Conservation (phyloP, 2,113 vertebrate species). For the Neodon shergylaensis region DNA sequence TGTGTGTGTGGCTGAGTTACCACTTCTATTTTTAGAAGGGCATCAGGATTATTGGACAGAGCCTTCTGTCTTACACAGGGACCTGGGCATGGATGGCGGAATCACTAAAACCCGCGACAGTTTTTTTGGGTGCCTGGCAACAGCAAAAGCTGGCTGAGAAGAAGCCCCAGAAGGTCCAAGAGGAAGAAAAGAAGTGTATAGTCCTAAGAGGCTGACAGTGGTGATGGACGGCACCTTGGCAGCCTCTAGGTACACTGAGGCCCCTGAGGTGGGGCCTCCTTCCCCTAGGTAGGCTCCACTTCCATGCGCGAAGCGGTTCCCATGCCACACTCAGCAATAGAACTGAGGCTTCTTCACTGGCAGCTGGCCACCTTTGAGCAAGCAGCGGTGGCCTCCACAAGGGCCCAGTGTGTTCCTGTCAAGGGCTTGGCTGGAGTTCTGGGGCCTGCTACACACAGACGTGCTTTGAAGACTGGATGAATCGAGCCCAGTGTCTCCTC, state of each 20-base stretch:
- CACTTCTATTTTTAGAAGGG: neutral
- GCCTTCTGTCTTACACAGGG: neutral
- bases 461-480: constrained; percentile 53
- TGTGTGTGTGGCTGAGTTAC: neutral
- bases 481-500: constrained; percentile 21
- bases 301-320: neutral
- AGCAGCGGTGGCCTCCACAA: constrained; percentile 10
- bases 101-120: neutral
- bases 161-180: neutral
- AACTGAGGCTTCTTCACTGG: neutral
- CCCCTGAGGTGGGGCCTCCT: neutral
- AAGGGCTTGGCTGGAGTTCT: neutral
- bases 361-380: constrained; percentile 9
- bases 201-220: accelerated
- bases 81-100: neutral
- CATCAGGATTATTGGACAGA: neutral
- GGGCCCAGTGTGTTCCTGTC: neutral
- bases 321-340: accelerated
- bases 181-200: neutral
- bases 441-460: neutral
- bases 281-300: neutral
- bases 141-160: no score
- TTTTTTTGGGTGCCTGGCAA: neutral
- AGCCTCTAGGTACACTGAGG: neutral
- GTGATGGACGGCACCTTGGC: accelerated